Evolutionary conservation across 1,140 invertebrate species (phyloP).

Genomic region (Sycophila sp.): DNA sequence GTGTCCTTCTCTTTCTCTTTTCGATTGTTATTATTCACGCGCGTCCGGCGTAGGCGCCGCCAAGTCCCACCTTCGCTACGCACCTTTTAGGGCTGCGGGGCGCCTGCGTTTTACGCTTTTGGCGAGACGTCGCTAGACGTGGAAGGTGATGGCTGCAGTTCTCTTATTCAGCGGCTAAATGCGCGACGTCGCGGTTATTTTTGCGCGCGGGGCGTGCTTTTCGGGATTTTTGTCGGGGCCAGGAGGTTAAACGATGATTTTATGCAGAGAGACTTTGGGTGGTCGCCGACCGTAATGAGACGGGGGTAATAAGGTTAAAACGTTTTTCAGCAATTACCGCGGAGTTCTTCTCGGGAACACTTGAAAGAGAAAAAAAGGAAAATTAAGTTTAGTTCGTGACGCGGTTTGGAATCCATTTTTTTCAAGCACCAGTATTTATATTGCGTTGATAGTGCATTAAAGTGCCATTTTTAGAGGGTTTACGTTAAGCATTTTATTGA

Average conservation of each 20-base stretch:
- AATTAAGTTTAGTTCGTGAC: not conserved
- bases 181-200: not conserved
- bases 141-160: not conserved
- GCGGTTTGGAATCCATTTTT: not conserved
- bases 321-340: not conserved
- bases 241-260: not conserved
- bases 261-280: slow-evolving; percentile 29
- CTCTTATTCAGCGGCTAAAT: not conserved
- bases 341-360: not conserved
- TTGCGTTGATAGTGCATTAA: not conserved
- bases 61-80: too few species aligned
- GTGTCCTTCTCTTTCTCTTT: slow-evolving; percentile 1
- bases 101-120: not conserved
- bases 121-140: not conserved
- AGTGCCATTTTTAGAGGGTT: not conserved
- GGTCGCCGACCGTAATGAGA: slow-evolving; percentile 25
- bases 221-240: not conserved
- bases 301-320: slow-evolving; percentile 16
- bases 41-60: not conserved
- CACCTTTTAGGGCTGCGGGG: not conserved
- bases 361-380: not conserved
- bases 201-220: not conserved
- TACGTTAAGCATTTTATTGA: not conserved
- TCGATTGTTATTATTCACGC: not conserved
- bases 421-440: not conserved